phyloP scores from a whole-genome alignment of 2,113 vertebrate species.

The Microcebus lehilahytsara region DNA sequence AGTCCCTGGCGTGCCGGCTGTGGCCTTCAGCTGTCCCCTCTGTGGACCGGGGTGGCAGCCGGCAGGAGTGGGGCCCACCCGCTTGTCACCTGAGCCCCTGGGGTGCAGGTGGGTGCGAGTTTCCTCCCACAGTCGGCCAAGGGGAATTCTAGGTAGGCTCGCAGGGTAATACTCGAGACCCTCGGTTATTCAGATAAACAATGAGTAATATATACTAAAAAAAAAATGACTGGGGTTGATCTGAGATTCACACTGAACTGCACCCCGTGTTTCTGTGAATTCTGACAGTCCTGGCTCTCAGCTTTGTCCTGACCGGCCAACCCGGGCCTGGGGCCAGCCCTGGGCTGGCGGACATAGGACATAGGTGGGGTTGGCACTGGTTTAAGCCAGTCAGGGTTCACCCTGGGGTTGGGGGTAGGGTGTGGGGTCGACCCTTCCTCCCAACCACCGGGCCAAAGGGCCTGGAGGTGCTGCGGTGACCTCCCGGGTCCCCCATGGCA shows the following conservation, averaged over 20 bases:
- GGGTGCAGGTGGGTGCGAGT: not conserved
- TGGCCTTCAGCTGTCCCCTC: not conserved
- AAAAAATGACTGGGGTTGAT: not conserved
- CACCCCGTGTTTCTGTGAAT: not conserved
- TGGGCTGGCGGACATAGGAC: not conserved
- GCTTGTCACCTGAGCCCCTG: not conserved
- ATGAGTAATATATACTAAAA: not conserved
- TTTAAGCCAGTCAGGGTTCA: not conserved
- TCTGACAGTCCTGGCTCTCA: not conserved
- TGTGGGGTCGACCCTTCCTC: not conserved
- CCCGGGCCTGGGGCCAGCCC: not conserved
- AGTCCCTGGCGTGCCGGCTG: not conserved
- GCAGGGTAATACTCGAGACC: not conserved
- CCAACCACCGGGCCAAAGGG: not conserved
- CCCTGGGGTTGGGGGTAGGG: not conserved
- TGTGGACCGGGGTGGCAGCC: not conserved
- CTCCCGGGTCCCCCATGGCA: rapidly evolving
- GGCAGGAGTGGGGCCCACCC: no score
- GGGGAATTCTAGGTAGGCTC: not conserved
- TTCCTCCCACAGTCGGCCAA: not conserved
- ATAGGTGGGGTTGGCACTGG: no score
- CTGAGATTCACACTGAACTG: not conserved
- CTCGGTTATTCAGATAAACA: not conserved
- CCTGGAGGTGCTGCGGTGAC: not conserved
- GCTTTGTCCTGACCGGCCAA: not conserved